Percentiles rank a stretch among this genome's conserved stretches.
Conservation (phyloP, 2,888 invertebrate species). For the Troides aeacus region DNA sequence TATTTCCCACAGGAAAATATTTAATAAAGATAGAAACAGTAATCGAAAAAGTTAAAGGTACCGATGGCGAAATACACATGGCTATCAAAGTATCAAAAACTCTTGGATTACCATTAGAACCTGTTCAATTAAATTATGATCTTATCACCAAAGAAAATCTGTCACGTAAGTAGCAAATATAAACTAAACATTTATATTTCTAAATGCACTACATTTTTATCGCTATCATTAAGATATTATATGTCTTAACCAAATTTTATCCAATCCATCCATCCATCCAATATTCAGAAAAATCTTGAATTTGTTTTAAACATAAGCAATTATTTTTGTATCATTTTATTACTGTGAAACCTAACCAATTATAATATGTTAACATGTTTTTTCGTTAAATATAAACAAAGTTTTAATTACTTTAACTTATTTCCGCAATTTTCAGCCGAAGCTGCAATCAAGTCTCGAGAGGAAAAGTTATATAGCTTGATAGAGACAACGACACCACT, state of each 20-base stretch:
- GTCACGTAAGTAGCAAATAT: constrained; percentile 5
- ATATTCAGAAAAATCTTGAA: neutral
- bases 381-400: no score
- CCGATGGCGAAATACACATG: constrained; percentile 3
- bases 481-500: neutral
- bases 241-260: no score
- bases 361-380: no score
- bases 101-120: constrained; percentile 1
- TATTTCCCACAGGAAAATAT: constrained; percentile 10
- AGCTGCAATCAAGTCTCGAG: neutral
- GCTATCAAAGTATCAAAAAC: constrained; percentile 3
- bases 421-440: neutral
- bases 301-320: neutral
- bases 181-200: neutral
- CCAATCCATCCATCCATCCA: no score
- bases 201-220: no score
- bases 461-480: neutral
- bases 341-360: neutral
- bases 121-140: constrained; percentile 10
- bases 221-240: no score
- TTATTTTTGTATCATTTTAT: neutral
- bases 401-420: no score
- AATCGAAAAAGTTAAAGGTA: constrained; percentile 9
- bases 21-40: constrained; percentile 1
- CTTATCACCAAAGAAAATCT: neutral